phyloP scores from a whole-genome alignment of 23 tunicate genomes.

The Styela plicata region DNA sequence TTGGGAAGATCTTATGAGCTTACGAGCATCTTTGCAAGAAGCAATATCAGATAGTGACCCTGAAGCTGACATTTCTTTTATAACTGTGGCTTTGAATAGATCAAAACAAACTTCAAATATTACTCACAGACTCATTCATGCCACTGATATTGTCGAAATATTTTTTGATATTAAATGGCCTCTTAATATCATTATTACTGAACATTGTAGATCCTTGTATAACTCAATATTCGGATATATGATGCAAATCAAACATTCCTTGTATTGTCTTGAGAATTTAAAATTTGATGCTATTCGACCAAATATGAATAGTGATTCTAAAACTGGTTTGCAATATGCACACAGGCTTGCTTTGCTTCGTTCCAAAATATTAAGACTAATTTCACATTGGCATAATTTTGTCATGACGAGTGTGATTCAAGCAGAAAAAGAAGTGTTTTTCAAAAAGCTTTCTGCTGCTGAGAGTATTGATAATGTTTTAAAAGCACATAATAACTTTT shows the following conservation, averaged over 20 bases:
- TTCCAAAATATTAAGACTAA: conserved; percentile 43
- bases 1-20: conserved; percentile 38
- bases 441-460: conserved; percentile 16
- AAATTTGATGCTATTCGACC: conserved; percentile 44
- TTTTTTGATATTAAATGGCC: conserved; percentile 60
- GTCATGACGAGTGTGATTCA: conserved; percentile 77
- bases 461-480: conserved; percentile 53
- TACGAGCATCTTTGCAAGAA: conserved; percentile 61
- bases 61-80: neutral
- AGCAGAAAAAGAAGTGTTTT: conserved; percentile 51
- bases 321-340: conserved; percentile 1
- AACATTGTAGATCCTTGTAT: conserved; percentile 28
- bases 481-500: conserved; percentile 40
- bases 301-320: neutral
- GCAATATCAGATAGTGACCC: conserved; percentile 27
- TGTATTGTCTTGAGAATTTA: conserved; percentile 51
- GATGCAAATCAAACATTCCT: conserved; percentile 56
- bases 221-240: conserved; percentile 52
- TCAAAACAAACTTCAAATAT: neutral
- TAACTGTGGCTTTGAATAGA: conserved; percentile 18
- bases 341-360: conserved; percentile 64
- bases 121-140: conserved; percentile 11
- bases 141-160: conserved; percentile 50
- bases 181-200: conserved; percentile 36
- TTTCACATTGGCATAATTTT: conserved; percentile 74